Evolutionary conservation across 2,797 vertebrate species (phyloP), one percentile per base, ranked within the genome.

Genomic region (Tapera naevia): DNA sequence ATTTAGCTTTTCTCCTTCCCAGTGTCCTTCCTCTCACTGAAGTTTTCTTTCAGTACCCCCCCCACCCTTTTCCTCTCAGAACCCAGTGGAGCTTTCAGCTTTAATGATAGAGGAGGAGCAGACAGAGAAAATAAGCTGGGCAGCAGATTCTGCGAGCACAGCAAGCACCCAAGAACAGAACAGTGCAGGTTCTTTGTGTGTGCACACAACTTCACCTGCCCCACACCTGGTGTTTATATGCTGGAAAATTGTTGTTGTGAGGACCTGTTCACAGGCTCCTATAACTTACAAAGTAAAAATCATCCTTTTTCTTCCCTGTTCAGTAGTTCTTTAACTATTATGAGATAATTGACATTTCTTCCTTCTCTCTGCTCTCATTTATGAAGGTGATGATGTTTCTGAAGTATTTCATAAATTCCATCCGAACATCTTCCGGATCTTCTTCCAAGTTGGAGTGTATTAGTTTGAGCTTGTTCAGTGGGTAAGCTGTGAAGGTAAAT

Each of bases 331-430:
- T 74, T 32, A 39, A 45, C n/a, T 10, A 23, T 86, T 98, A 99
- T 5, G 98, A 98, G 78, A 99, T 98, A 92, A 99, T 99, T 9
- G 98, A 99, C 99, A 99, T 99, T 96, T 99, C 99, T 92, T 99
- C 99, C 72, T 95, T 97, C 80, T 99, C 99, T 94, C 98, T 98
- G 96, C 96, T 99, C 97, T 99, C 99, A 9, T 99, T 99, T 95
- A 99, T 96, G 17, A 98, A 94, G 27, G 96, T 98, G 69, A 98
- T 88, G 33, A 99, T 97, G 45, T 96, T 98, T 95, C 97, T 98
- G 94, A 99, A 96, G 90, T 99, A 99, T 88, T 97, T 98, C 23
- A 98, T 94, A 92, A 99, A 99, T 81, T 98, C 98, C 94, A 97
- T 97, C 33, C 98, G 98, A 89, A 99, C 97, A 51, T 99, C 98